phyloP scores from a whole-genome alignment of 2,888 invertebrate species.

The Tenthredo scrophulariae region DNA sequence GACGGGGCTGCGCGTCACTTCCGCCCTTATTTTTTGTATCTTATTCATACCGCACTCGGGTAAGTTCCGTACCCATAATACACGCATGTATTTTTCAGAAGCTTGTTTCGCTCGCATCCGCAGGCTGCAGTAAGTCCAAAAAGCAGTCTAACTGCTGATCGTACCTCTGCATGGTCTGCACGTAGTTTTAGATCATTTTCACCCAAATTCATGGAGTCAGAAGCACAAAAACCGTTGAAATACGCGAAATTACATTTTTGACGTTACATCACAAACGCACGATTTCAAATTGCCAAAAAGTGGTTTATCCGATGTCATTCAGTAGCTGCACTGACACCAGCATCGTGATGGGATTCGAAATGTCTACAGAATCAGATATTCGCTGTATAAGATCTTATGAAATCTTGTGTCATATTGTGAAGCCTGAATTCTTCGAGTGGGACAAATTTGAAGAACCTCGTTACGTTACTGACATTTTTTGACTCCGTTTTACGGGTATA shows the following conservation, averaged over 20 bases:
- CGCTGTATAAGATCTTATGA: too few relatives aligned
- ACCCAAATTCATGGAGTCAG: not conserved
- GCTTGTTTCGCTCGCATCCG: not conserved
- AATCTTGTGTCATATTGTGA: too few relatives aligned
- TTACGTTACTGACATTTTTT: too few relatives aligned
- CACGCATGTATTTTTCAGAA: not conserved
- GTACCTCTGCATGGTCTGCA: not conserved
- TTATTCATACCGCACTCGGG: constrained; percentile 68
- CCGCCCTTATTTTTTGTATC: constrained; percentile 70
- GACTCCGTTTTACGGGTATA: too few relatives aligned
- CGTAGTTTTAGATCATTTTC: not conserved
- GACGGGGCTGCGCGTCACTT: constrained; percentile 67
- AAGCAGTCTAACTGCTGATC: not conserved
- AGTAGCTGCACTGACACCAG: too few relatives aligned
- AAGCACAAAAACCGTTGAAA: not conserved
- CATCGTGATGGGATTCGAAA: too few relatives aligned
- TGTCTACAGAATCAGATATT: too few relatives aligned
- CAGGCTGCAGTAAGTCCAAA: not conserved
- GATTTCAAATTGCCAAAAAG: not conserved
- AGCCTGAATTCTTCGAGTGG: too few relatives aligned
- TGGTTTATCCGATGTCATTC: not conserved
- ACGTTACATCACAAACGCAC: not conserved
- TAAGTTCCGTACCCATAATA: constrained; percentile 63
- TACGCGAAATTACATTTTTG: not conserved
- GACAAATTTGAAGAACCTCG: too few relatives aligned